Conservation (phyloP, 2,888 invertebrate species). For the Nomada flava region DNA sequence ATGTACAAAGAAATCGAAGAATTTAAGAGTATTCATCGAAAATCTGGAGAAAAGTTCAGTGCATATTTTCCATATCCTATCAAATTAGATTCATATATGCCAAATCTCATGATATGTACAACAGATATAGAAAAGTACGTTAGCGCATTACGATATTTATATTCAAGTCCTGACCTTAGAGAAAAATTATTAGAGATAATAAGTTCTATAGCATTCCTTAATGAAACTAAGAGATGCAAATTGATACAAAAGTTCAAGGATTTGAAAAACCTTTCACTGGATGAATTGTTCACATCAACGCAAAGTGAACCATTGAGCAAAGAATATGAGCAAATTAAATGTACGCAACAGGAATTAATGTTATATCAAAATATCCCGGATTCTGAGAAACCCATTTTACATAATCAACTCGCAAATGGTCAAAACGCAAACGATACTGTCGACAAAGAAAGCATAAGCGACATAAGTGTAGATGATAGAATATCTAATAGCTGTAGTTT, state of each 20-base stretch:
- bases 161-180: slow-evolving; percentile 47
- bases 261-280: slow-evolving; percentile 28
- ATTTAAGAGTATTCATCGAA: slow-evolving; percentile 73
- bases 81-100: slow-evolving; percentile 66
- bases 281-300: slow-evolving; percentile 56
- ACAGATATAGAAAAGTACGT: slow-evolving; percentile 72
- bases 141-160: slow-evolving; percentile 71
- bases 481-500: neutral
- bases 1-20: slow-evolving; percentile 77
- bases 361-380: neutral
- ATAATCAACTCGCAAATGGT: neutral
- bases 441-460: neutral
- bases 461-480: neutral
- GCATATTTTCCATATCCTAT: slow-evolving; percentile 77
- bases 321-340: slow-evolving; percentile 12
- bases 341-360: neutral
- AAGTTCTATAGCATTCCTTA: slow-evolving; percentile 54
- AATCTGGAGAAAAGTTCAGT: slow-evolving; percentile 52
- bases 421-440: neutral
- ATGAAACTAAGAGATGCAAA: slow-evolving; percentile 36
- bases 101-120: slow-evolving; percentile 74
- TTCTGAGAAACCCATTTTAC: neutral
- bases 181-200: slow-evolving; percentile 57
- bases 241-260: slow-evolving; percentile 58
- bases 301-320: slow-evolving; percentile 32